These are phyloP conservation scores for Lindbergichthys nudifrons DNA, from an alignment of 2,797 vertebrate species.

Conservation along the genomic window DNA sequence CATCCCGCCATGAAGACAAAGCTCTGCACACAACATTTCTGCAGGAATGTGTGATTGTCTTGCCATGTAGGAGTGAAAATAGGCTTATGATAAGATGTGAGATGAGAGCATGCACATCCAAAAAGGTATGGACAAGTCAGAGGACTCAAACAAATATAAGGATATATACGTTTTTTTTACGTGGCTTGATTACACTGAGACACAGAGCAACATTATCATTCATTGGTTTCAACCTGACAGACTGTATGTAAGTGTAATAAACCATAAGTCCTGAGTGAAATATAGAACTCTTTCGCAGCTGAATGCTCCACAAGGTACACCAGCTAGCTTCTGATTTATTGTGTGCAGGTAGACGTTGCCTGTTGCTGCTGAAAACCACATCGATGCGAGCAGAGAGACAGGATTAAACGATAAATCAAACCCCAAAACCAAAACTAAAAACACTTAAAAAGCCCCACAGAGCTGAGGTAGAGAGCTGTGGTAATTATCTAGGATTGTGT, in stretches of 20 bases:
- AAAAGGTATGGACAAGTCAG: not conserved
- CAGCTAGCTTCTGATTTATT: not conserved
- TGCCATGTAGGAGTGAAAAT: slow-evolving; percentile 1
- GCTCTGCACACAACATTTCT: slow-evolving; percentile 11
- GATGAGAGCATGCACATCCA: not conserved
- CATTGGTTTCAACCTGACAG: not conserved
- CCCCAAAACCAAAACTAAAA: not conserved
- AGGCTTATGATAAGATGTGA: slow-evolving; percentile 8
- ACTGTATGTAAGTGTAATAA: too few species aligned
- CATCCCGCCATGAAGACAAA: slow-evolving; percentile 2
- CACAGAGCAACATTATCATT: not conserved
- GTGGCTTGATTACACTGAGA: not conserved
- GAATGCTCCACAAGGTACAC: not conserved
- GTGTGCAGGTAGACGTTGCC: not conserved
- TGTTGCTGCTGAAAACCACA: not conserved
- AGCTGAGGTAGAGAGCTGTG: not conserved
- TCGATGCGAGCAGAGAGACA: not conserved
- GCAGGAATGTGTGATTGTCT: slow-evolving; percentile 31
- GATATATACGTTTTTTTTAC: not conserved
- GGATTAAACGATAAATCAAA: too few species aligned
- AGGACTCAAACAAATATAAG: not conserved
- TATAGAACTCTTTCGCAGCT: not conserved
- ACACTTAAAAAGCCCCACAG: not conserved
- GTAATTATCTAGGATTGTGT: not conserved
- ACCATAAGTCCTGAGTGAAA: too few species aligned